phyloP scores from a whole-genome alignment of 2,113 vertebrate genomes.

The Cyanoderma ruficeps region DNA sequence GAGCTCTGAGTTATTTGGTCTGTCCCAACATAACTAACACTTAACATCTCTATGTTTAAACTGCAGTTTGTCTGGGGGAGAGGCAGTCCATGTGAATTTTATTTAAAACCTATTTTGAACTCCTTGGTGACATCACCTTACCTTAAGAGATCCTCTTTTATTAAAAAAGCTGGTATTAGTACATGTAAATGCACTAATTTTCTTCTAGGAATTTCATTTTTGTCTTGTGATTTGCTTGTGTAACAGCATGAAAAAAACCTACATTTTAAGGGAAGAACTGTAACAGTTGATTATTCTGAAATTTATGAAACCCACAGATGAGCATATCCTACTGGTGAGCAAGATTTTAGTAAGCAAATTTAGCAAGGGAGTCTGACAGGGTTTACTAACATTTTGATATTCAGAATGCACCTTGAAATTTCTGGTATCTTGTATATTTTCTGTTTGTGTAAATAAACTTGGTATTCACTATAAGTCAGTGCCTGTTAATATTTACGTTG shows the following conservation, averaged over 20 bases:
- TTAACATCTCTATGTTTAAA: background rate
- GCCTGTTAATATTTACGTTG: background rate
- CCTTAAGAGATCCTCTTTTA: background rate
- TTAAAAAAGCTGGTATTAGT: background rate
- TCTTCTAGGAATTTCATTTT: background rate
- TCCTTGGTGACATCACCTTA: background rate
- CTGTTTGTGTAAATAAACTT: background rate
- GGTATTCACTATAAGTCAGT: background rate
- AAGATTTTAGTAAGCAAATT: background rate
- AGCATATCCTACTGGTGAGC: background rate
- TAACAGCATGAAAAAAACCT: background rate
- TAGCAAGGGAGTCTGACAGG: background rate
- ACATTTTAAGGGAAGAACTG: background rate
- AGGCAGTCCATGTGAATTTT: background rate
- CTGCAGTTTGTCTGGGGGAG: rapidly evolving
- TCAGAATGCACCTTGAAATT: background rate
- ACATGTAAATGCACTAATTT: background rate
- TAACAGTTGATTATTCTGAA: background rate
- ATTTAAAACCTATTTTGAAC: background rate
- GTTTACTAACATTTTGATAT: background rate
- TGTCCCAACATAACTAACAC: background rate
- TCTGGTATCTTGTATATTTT: background rate
- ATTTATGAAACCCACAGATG: background rate
- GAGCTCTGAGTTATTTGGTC: background rate
- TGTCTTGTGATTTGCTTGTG: background rate